phyloP scores from a whole-genome alignment of 1,140 invertebrate species.

The Rhopalosiphum maidis region DNA sequence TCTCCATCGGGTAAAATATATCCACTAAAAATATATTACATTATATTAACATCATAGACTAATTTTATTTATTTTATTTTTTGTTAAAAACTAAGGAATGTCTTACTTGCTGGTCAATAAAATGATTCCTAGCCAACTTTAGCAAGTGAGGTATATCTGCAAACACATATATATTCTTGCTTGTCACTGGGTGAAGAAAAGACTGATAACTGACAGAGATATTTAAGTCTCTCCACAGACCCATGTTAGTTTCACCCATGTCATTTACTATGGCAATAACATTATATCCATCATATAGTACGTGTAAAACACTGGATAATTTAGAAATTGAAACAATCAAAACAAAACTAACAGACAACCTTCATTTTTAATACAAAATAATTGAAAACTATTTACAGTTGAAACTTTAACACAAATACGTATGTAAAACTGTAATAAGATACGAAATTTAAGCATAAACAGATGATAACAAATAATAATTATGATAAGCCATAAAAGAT shows the following conservation, averaged over 20 bases:
- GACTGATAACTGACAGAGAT: background rate
- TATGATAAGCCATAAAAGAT: too few species aligned
- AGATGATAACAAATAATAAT: too few species aligned
- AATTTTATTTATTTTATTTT: background rate
- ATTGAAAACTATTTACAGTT: too few species aligned
- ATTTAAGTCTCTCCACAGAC: constrained; percentile 27
- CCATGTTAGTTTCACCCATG: constrained; percentile 8
- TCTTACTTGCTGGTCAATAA: background rate
- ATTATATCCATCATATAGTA: background rate
- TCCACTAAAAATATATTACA: background rate
- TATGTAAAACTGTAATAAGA: too few species aligned
- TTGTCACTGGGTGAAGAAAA: background rate
- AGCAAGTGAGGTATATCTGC: background rate
- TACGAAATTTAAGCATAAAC: too few species aligned
- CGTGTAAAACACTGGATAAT: too few species aligned
- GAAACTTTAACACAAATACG: too few species aligned
- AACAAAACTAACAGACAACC: too few species aligned
- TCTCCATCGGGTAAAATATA: background rate
- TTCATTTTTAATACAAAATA: too few species aligned
- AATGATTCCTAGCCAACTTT: constrained; percentile 14
- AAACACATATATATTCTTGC: background rate
- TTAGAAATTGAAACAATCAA: too few species aligned
- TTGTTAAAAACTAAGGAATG: background rate
- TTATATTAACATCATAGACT: background rate
- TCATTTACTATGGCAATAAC: constrained; percentile 41